Evolutionary conservation across 2,888 invertebrate genomes (phyloP), one percentile per base, ranked within the genome.

Genomic region (Dascillus cervinus): DNA sequence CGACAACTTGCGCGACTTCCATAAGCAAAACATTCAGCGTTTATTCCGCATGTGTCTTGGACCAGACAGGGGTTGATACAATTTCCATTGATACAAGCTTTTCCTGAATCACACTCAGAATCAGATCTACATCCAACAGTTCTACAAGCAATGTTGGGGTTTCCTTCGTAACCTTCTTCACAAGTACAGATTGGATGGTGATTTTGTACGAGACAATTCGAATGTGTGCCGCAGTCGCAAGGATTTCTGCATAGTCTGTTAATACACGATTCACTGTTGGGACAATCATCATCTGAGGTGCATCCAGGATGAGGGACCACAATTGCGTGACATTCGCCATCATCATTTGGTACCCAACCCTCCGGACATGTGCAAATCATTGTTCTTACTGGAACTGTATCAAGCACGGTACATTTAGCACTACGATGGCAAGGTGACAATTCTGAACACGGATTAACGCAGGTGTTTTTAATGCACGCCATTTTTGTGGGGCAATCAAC

Each of bases 111-210:
- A 57, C 92, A 92, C 58, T 91, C 89, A 1, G 82, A 79, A 56
- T 90, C 81, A 4, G 77, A 74, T 39, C 82, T 75, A 57, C 91
- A 92, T 21, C 90, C 90, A 17, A 88, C 79, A 11, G 81, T 72
- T 50, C 77, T 75, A 57, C 92, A 92, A 26, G 75, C 73, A 15
- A 80, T 74, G 55, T 89, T 82, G 2, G 92, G 89, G 65, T 91
- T 84, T 24, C 92, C 92, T 55, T 87, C 85, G 55, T 73, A 87
- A 15, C 88, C 89, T 50, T 82, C 75, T 49, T 77, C 73, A 58
- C 92, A 92, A 2, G 86, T 83, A 60, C 92, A 92, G 19, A 85
- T 77, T 2, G 90, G 89, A 38, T 88, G 77, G 57, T 91, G 91
- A 50, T 87, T 80, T 39, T 77, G 77, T 3, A 91, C 79, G 42